Conservation (phyloP, 2,113 vertebrate genomes). For the Eudorcas thomsonii region DNA sequence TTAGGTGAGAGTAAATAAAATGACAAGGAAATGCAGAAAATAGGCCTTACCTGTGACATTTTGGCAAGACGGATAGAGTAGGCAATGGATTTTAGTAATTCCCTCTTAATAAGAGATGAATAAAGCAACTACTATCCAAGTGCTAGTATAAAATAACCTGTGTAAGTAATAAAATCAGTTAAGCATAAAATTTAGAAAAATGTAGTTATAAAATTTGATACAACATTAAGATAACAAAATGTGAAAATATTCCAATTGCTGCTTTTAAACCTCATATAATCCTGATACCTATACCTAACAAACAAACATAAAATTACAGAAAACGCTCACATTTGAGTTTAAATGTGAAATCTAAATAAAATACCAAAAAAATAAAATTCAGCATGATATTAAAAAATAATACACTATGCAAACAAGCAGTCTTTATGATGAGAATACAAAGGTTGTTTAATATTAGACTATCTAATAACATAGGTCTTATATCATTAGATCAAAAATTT, state of each 20-base stretch:
- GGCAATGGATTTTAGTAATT: neutral
- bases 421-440: neutral
- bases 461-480: neutral
- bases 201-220: neutral
- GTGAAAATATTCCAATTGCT: neutral
- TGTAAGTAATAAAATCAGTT: neutral
- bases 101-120: neutral
- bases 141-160: neutral
- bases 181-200: neutral
- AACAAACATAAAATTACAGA: slow-evolving; percentile 8
- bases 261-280: neutral
- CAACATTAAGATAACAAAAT: neutral
- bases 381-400: slow-evolving; percentile 35
- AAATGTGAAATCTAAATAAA: slow-evolving; percentile 37
- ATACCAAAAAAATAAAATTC: neutral
- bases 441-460: neutral
- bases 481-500: neutral
- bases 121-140: neutral
- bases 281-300: neutral
- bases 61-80: neutral
- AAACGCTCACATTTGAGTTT: slow-evolving; percentile 6
- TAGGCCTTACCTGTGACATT: neutral
- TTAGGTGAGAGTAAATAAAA: neutral
- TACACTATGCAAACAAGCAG: neutral
- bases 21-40: neutral